A percentile compares a stretch with the other conserved stretches of the same genome.
phyloP scores from a whole-genome alignment of 2,113 vertebrate genomes.

The Lontra canadensis region DNA sequence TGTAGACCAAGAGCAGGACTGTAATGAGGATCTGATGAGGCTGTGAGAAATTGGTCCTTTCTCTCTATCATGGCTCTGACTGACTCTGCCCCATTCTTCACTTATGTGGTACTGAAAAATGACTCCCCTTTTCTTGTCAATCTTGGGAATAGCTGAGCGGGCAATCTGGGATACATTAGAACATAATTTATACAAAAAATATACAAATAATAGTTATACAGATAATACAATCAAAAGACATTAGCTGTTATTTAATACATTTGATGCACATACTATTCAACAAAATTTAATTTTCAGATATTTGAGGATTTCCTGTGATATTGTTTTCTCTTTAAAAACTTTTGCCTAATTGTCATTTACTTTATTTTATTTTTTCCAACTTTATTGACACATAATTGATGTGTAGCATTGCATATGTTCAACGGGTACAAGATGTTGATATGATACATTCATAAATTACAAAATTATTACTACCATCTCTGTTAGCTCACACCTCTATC shows the following conservation, averaged over 20 bases:
- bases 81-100: neutral
- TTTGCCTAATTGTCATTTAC: neutral
- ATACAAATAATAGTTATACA: neutral
- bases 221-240: neutral
- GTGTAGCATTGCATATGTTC: neutral
- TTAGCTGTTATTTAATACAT: neutral
- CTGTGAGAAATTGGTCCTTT: neutral
- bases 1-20: neutral
- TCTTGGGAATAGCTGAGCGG: neutral
- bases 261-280: neutral
- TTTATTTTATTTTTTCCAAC: neutral
- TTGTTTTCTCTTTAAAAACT: neutral
- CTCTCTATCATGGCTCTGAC: neutral
- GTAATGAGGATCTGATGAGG: neutral
- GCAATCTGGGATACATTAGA: neutral
- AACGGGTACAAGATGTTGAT: neutral
- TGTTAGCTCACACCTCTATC: neutral
- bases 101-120: neutral
- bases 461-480: neutral
- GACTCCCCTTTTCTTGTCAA: neutral
- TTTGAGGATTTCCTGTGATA: neutral
- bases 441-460: neutral
- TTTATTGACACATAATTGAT: neutral
- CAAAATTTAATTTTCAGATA: neutral
- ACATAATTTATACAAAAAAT: neutral